Evolutionary conservation across 2,797 vertebrate species (phyloP).

Genomic region (Gallinago solitaria): DNA sequence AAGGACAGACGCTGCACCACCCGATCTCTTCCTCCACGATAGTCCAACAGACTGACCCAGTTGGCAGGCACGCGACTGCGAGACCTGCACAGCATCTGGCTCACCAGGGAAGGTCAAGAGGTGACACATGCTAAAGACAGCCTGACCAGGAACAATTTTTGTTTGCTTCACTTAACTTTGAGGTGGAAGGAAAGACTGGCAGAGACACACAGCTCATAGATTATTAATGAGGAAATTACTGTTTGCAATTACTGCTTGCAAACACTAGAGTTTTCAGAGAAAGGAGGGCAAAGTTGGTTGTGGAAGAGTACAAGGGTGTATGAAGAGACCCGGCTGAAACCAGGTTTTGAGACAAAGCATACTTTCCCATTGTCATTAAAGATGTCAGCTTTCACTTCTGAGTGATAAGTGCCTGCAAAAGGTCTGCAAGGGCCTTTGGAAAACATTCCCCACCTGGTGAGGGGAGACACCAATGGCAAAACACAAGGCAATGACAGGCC

Average conservation of each 20-base stretch:
- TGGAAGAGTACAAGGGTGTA: not conserved
- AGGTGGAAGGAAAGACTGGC: not conserved
- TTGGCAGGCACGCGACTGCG: not conserved
- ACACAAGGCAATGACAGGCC: not conserved
- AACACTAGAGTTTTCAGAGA: not conserved
- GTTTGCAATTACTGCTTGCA: not conserved
- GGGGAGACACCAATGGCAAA: not conserved
- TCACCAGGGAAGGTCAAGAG: constrained; percentile 18
- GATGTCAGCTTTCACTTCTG: not conserved
- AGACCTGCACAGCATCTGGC: constrained; percentile 59
- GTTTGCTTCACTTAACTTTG: not conserved
- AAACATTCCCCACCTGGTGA: not conserved
- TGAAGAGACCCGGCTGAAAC: not conserved
- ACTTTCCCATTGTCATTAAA: not conserved
- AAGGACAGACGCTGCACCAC: constrained; percentile 28
- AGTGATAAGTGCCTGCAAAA: not conserved
- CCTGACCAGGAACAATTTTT: not conserved
- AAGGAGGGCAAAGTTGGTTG: not conserved
- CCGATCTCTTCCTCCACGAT: not conserved
- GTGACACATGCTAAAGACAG: constrained; percentile 1
- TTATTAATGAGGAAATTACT: not conserved
- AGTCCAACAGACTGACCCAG: constrained; percentile 50
- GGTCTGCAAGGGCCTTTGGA: not conserved
- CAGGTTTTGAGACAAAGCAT: not conserved
- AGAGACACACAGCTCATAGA: not conserved